Evolutionary conservation across 2,797 vertebrate genomes (phyloP), one percentile per base, ranked within the genome.

Genomic region (Tarsius wallacei): DNA sequence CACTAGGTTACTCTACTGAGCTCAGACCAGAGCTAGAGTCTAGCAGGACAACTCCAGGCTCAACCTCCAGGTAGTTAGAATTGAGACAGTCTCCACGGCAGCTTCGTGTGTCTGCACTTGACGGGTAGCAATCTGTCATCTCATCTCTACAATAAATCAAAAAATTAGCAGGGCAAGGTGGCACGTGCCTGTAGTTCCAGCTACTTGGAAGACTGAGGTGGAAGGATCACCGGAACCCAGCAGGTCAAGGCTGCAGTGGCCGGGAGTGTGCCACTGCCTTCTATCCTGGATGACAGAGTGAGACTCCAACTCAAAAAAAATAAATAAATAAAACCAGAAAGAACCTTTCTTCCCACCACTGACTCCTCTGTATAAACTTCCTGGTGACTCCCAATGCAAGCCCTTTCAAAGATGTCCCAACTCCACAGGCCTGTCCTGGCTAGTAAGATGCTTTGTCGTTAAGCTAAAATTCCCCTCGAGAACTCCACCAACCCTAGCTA

Each of bases 51-150:
- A 7, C 2, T 31, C 33, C 36, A 57, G n/a, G 17, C n/a, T 66
- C 53, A 31, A 15, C 6, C 0, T 42, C 1, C 4, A n/a, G 49
- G 36, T 2, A 3, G 2, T 26, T 49, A 47, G 15, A 64, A 68
- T 4, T 19, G 2, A 26, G 28, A 26, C 51, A 1, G 13, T 13
- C 9, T 15, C 19, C 19, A 9, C 19, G 4, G 28, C 17, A 7
- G 7, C 49, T 6, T 17, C 9, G 19, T 7, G 15, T 53, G 5
- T 2, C 33, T 33, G 42, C 21, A 0, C 28, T 31, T 7, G 33
- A 7, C 51, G 0, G 2, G 7, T 4, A 4, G 16, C 11, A 1
- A 4, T 36, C 28, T n/a, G n/a, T n/a, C n/a, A n/a, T n/a, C 4
- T 42, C 42, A 42, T 42, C 42, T 42, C 42, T 42, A 42, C 42